Percentiles rank a stretch among this genome's conserved stretches.
phyloP scores from a whole-genome alignment of 2,113 vertebrate species.

The Eubucco bourcierii region DNA sequence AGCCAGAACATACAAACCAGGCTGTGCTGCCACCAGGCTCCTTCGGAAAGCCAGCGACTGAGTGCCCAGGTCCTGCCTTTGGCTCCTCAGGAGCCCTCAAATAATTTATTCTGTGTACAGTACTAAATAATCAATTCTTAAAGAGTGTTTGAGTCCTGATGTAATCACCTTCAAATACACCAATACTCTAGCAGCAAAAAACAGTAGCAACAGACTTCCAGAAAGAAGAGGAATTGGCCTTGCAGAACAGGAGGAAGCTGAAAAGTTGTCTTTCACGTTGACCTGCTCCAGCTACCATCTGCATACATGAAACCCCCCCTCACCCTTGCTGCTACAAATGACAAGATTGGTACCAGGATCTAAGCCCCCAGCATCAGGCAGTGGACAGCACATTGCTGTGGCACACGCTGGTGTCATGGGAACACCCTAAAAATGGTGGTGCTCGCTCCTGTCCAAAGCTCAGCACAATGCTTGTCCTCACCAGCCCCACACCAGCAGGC shows the following conservation, averaged over 20 bases:
- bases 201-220: background rate
- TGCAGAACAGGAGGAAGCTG: background rate
- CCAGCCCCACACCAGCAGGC: background rate
- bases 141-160: background rate
- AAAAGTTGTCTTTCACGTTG: background rate
- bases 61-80: background rate
- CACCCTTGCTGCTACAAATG: background rate
- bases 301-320: background rate
- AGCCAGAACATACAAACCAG: background rate
- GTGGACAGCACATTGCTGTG: background rate
- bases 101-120: background rate
- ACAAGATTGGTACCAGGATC: background rate
- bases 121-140: background rate
- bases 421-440: background rate
- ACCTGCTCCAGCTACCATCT: background rate
- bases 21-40: background rate
- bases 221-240: background rate
- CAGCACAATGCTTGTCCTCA: background rate
- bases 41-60: background rate
- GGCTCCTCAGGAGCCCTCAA: background rate
- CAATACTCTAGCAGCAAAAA: background rate
- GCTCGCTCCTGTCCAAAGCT: background rate
- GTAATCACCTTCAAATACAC: background rate
- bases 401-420: background rate
- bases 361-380: accelerated